Evolutionary conservation across 23 tunicate genomes (phyloP).

Genomic region (Styela clava): DNA sequence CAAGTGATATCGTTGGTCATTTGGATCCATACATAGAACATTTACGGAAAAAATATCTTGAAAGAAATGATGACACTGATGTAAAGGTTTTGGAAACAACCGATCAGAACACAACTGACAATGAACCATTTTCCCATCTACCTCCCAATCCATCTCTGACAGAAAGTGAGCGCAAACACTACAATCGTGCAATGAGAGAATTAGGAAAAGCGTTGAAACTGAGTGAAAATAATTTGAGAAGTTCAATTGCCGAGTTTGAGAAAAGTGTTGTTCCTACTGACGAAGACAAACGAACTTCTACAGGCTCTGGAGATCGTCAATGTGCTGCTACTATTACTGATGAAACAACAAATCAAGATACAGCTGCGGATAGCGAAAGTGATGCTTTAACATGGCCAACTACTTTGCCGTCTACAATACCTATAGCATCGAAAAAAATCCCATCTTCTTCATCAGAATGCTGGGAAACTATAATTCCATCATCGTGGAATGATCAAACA

Average conservation of each 20-base stretch:
- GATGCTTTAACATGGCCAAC: not conserved
- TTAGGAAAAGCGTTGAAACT: constrained; percentile 41
- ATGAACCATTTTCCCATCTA: not conserved
- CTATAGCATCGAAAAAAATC: not conserved
- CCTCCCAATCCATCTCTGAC: constrained; percentile 48
- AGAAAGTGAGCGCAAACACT: constrained; percentile 71
- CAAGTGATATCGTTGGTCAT: not conserved
- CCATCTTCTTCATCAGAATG: not conserved
- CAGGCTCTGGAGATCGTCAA: not conserved
- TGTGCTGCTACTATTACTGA: not conserved
- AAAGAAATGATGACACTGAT: not conserved
- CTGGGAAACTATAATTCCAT: not conserved
- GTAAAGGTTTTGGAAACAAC: not conserved
- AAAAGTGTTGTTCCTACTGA: not conserved
- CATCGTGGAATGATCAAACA: not conserved
- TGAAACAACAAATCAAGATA: not conserved
- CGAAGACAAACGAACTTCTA: not conserved
- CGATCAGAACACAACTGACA: not conserved
- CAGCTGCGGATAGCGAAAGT: not conserved
- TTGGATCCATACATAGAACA: not conserved
- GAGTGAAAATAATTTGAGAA: constrained; percentile 10
- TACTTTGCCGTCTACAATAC: not conserved
- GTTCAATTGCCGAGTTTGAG: not conserved
- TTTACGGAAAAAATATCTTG: not conserved
- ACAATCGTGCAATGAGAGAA: constrained; percentile 68